Conservation (phyloP, 2,113 vertebrate species). For the Callipepla californica region DNA sequence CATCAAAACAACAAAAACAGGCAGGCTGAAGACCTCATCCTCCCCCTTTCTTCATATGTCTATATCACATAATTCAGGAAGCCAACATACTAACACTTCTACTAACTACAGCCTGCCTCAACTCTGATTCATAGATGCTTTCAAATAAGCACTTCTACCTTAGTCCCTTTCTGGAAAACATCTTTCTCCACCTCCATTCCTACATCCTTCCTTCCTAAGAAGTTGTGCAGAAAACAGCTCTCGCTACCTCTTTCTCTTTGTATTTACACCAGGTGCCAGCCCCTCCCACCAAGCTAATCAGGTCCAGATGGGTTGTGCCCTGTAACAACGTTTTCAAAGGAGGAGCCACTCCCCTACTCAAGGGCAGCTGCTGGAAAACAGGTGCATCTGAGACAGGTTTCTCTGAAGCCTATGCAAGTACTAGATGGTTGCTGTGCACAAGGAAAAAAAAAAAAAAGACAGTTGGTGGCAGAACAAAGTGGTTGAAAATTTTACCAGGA, state of each 20-base stretch:
- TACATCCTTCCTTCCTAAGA: background rate
- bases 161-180: background rate
- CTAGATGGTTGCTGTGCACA: background rate
- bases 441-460: background rate
- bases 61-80: background rate
- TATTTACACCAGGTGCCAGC: background rate
- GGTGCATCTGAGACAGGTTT: background rate
- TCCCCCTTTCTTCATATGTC: background rate
- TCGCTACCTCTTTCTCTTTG: background rate
- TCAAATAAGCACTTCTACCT: background rate
- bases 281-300: background rate
- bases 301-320: background rate
- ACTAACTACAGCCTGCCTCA: background rate
- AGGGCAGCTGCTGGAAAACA: background rate
- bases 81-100: background rate
- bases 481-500: background rate
- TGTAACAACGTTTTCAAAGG: background rate
- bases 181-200: background rate
- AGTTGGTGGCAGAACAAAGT: background rate
- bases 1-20: background rate
- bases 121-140: background rate
- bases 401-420: background rate
- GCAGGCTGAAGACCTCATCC: background rate
- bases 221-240: background rate
- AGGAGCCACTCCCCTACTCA: background rate